phyloP scores from a whole-genome alignment of 2,113 vertebrate species.

The Ginglymostoma cirratum region DNA sequence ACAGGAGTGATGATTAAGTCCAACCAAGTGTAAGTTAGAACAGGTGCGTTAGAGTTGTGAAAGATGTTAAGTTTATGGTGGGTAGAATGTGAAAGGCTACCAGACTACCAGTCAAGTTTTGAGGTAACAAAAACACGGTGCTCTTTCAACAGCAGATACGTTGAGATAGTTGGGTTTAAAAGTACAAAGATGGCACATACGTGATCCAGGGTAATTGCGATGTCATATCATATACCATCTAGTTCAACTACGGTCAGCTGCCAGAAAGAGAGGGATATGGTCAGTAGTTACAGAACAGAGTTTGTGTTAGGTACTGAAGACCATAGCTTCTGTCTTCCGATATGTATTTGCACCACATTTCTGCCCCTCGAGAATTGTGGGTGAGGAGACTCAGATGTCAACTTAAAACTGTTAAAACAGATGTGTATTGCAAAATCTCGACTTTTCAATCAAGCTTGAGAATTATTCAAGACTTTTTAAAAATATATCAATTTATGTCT shows the following conservation, averaged over 20 bases:
- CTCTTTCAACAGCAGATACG: background rate
- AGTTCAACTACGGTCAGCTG: background rate
- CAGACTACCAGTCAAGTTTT: background rate
- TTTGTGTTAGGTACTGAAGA: background rate
- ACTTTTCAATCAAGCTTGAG: background rate
- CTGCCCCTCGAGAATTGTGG: background rate
- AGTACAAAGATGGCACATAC: background rate
- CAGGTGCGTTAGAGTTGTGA: background rate
- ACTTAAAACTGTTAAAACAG: background rate
- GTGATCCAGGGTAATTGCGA: too few relatives aligned
- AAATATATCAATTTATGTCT: background rate
- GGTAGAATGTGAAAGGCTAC: background rate
- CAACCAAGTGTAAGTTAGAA: background rate
- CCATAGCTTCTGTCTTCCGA: background rate
- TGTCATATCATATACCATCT: background rate
- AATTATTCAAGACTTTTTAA: background rate
- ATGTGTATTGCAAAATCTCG: background rate
- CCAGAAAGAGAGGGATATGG: background rate
- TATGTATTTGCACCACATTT: background rate
- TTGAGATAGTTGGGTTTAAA: background rate
- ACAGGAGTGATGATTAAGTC: background rate
- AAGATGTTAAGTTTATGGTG: background rate
- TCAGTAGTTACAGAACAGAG: background rate
- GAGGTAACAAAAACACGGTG: background rate
- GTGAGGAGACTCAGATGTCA: background rate